Conservation (phyloP, 2,888 invertebrate species). For the Drosophila paramelanica region DNA sequence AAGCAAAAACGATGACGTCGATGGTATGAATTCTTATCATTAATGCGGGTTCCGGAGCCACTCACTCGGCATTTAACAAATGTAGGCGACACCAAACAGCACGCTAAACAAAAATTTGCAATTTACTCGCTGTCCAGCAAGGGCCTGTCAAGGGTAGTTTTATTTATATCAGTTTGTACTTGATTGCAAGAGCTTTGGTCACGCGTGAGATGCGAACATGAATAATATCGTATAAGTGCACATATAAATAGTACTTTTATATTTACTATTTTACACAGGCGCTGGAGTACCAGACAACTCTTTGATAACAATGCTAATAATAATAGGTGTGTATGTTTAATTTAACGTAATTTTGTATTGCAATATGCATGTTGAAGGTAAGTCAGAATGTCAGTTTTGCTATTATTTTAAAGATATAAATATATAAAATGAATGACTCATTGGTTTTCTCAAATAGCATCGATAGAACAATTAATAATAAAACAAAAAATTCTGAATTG, state of each 20-base stretch:
- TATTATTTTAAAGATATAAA: no score
- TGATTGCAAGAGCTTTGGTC: slow-evolving; percentile 47
- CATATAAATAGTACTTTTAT: slow-evolving; percentile 11
- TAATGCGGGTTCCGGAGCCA: slow-evolving; percentile 38
- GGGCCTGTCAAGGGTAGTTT: slow-evolving; percentile 17
- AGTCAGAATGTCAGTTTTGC: background rate
- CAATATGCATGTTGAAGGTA: slow-evolving; percentile 7
- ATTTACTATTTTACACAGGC: slow-evolving; percentile 13
- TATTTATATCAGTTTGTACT: slow-evolving; percentile 30
- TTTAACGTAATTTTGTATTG: slow-evolving; percentile 18
- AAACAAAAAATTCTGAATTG: background rate
- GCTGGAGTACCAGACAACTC: slow-evolving; percentile 4
- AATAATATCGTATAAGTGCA: slow-evolving; percentile 26
- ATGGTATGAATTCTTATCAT: slow-evolving; percentile 67
- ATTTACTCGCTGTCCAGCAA: slow-evolving; percentile 1
- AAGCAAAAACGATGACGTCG: slow-evolving; percentile 47
- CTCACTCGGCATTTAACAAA: slow-evolving; percentile 55
- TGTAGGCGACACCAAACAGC: slow-evolving; percentile 16
- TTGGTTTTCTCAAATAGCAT: background rate
- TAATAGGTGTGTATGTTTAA: slow-evolving; percentile 10
- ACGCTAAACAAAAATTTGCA: slow-evolving; percentile 28
- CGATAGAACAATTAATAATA: background rate
- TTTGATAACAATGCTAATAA: slow-evolving; percentile 31
- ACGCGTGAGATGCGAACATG: slow-evolving; percentile 64
- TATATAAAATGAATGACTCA: background rate